These are phyloP conservation scores for Lasioglossum marginatum DNA, from an alignment of 2,888 invertebrate genomes.

Conservation along the genomic window DNA sequence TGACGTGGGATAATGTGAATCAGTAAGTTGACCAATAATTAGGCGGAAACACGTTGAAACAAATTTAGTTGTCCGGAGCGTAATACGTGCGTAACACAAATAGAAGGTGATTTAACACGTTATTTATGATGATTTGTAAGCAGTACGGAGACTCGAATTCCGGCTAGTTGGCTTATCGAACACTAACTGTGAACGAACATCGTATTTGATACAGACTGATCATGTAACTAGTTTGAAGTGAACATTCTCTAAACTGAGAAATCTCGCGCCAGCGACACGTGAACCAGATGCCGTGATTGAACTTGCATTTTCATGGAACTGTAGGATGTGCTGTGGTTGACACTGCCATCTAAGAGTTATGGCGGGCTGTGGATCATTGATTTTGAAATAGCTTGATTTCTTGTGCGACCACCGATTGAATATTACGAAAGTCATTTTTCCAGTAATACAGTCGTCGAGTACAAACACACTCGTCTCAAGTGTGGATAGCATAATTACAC, in stretches of 20 bases:
- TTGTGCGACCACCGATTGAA: conserved; percentile 48
- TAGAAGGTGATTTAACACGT: conserved; percentile 16
- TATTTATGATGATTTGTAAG: conserved; percentile 34
- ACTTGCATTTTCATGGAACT: conserved; percentile 40
- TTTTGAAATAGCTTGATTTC: conserved; percentile 48
- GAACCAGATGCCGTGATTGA: conserved; percentile 27
- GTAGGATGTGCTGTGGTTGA: conserved; percentile 38
- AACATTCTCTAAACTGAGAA: conserved; percentile 20
- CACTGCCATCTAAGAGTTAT: conserved; percentile 47
- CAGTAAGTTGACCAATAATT: conserved; percentile 39
- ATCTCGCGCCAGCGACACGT: conserved; percentile 31
- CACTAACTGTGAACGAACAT: conserved; percentile 19
- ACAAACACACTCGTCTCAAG: conserved; percentile 26
- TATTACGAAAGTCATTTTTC: conserved; percentile 47
- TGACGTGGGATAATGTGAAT: conserved; percentile 24
- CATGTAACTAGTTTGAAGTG: conserved; percentile 42
- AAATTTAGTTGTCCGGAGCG: neutral
- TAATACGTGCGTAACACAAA: conserved; percentile 15
- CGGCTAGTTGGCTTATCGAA: conserved; percentile 45
- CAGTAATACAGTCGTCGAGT: conserved; percentile 47
- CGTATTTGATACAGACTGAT: conserved; percentile 64
- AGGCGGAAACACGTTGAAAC: conserved; percentile 1
- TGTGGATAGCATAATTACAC: conserved; percentile 44
- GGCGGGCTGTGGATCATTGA: conserved; percentile 50
- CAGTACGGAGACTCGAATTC: neutral